Conservation (phyloP, 2,113 vertebrate genomes). For the Rhinopithecus roxellana region DNA sequence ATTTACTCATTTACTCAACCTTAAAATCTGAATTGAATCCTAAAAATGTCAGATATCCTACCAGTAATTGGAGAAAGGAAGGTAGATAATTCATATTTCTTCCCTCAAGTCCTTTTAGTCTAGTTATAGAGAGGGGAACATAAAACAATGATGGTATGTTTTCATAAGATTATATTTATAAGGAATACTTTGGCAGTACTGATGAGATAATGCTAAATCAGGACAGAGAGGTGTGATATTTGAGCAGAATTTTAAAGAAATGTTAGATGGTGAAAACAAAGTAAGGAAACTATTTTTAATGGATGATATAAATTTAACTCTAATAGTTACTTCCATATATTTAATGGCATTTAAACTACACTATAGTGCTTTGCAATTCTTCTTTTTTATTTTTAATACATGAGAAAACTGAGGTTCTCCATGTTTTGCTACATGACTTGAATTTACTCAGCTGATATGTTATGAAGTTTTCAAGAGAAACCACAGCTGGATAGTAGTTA, state of each 20-base stretch:
- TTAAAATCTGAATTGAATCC: not conserved
- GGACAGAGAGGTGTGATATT: not conserved
- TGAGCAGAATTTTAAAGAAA: not conserved
- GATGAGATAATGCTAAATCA: not conserved
- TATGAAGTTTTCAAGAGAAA: not conserved
- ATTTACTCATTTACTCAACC: not conserved
- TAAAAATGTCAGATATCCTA: not conserved
- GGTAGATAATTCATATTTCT: not conserved
- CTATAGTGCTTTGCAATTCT: not conserved
- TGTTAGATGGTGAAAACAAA: not conserved
- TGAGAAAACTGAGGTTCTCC: not conserved
- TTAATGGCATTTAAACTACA: not conserved
- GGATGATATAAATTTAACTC: not conserved
- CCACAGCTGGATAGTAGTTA: not conserved
- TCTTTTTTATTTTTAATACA: not conserved
- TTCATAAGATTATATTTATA: not conserved
- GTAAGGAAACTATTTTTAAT: not conserved
- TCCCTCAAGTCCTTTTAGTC: not conserved
- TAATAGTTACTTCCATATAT: not conserved
- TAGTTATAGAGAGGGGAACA: not conserved
- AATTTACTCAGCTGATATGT: not conserved
- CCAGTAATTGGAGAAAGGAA: not conserved
- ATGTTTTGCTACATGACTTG: not conserved
- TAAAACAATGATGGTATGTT: not conserved
- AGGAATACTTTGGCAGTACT: not conserved